Evolutionary conservation across 1,140 invertebrate species (phyloP), one percentile per base, ranked within the genome.

Genomic region (Eupeodes corollae): DNA sequence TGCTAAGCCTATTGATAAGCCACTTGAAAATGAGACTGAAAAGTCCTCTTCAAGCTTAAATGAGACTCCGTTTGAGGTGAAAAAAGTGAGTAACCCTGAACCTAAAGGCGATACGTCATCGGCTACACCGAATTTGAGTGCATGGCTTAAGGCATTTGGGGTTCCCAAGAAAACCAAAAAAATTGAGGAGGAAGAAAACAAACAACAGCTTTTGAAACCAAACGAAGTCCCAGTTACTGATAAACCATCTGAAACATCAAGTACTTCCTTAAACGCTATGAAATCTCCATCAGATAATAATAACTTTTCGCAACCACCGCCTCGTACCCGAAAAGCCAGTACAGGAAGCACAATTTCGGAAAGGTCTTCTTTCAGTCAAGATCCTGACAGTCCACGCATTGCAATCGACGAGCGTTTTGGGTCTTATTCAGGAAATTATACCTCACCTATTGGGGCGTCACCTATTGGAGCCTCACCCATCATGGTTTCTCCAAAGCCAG

Each of bases 131-230:
- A 89, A 91, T 70, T 72, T 89, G 37, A 89, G 85, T 64, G 88
- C 86, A 12, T 91, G 88, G 88, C 86, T 91, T 44, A 90, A 90
- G 69, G 87, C 87, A 1, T 91, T 91, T 65, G 88, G 88, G 35
- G 83, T 82, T 0, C 87, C 87, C 6, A 89, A 78, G 64, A 73
- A 72, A 31, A 55, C 48, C 14, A 68, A 70, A 19, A 60, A 62
- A 33, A 63, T 70, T 39, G 44, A 55, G 5, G 73, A 73, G 10
- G 59, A 58, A 18, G 63, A 71, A 34, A 73, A 75, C 50, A 75
- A 74, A 52, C 73, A 74, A 52, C 68, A 70, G 21, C 68, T 40
- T 21, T 32, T 42, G 30, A 18, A 43, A 11, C 15, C 35, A 30
- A 30, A 21, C n/a, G 12, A 19, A 9, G 18, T 12, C 16, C 8